phyloP scores from a whole-genome alignment of 2,888 invertebrate genomes.

The Lasius fuliginosus region DNA sequence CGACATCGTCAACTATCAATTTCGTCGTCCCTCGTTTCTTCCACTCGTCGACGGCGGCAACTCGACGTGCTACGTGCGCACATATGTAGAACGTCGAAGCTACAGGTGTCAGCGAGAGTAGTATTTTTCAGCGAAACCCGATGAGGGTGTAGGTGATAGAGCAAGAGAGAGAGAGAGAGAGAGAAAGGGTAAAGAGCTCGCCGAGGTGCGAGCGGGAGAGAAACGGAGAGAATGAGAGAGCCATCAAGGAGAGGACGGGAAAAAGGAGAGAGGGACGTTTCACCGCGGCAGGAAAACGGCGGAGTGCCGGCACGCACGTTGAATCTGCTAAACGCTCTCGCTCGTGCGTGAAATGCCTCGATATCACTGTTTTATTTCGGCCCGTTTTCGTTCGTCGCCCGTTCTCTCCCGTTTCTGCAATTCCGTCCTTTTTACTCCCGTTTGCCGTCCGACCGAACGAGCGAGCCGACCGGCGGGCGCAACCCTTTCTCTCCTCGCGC shows the following conservation, averaged over 20 bases:
- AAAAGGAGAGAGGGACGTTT: conserved; percentile 72
- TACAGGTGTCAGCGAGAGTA: conserved; percentile 86
- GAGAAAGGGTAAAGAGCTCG: conserved; percentile 68
- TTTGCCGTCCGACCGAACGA: conserved; percentile 37
- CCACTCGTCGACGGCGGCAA: conserved; percentile 60
- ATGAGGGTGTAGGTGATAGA: conserved; percentile 78
- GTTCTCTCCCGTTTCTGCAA: conserved; percentile 71
- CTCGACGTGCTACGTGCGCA: conserved; percentile 72
- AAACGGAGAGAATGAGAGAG: conserved; percentile 72
- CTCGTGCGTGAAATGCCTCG: conserved; percentile 86
- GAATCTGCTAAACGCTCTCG: conserved; percentile 86
- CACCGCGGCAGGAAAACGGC: conserved; percentile 75
- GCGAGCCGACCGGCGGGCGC: conserved; percentile 55
- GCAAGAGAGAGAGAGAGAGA: conserved; percentile 75
- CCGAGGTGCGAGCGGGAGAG: conserved; percentile 59
- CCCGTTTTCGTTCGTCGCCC: conserved; percentile 77
- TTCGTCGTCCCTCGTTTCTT: conserved; percentile 53
- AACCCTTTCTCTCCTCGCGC: conserved; percentile 71
- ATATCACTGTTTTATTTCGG: conserved; percentile 86
- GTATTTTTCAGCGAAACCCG: conserved; percentile 85
- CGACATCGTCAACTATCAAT: conserved; percentile 64
- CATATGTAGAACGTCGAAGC: conserved; percentile 86
- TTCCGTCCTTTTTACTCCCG: conserved; percentile 78
- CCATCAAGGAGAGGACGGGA: conserved; percentile 71
- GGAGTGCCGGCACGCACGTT: conserved; percentile 85